Evolutionary conservation across 1,140 invertebrate genomes (phyloP).

Genomic region (Euura saliciscinereae): DNA sequence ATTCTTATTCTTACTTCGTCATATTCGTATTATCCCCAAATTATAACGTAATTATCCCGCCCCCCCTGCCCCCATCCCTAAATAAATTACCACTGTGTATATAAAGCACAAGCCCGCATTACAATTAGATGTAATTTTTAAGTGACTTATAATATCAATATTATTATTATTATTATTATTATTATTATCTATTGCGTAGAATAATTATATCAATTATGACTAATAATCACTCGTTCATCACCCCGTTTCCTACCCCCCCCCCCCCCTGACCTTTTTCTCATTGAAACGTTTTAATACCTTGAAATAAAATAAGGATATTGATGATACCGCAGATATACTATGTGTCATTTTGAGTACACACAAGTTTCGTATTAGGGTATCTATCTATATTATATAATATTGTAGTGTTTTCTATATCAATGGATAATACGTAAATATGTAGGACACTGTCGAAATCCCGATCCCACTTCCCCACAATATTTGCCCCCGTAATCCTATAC

Average conservation of each 20-base stretch:
- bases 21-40: neutral
- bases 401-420: slow-evolving; percentile 25
- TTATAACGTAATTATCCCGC: neutral
- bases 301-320: too few species aligned
- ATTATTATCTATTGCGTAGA: slow-evolving; percentile 30
- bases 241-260: neutral
- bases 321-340: too few species aligned
- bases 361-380: too few species aligned
- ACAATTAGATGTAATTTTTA: slow-evolving; percentile 39
- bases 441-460: neutral
- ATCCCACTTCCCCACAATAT: slow-evolving; percentile 8
- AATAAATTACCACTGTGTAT: slow-evolving; percentile 22
- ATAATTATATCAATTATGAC: slow-evolving; percentile 24
- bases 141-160: slow-evolving; percentile 35
- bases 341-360: too few species aligned
- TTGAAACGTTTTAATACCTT: too few species aligned
- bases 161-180: slow-evolving; percentile 28
- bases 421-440: slow-evolving; percentile 20
- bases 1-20: neutral
- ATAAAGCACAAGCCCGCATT: slow-evolving; percentile 30
- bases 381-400: neutral
- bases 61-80: neutral
- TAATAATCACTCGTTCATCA: slow-evolving; percentile 22
- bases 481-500: too few species aligned
- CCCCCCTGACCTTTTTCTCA: slow-evolving; percentile 8